Base-by-base conservation (phyloP, 2,113 vertebrate genomes). In the Ibidorhyncha struthersii region DNA sequence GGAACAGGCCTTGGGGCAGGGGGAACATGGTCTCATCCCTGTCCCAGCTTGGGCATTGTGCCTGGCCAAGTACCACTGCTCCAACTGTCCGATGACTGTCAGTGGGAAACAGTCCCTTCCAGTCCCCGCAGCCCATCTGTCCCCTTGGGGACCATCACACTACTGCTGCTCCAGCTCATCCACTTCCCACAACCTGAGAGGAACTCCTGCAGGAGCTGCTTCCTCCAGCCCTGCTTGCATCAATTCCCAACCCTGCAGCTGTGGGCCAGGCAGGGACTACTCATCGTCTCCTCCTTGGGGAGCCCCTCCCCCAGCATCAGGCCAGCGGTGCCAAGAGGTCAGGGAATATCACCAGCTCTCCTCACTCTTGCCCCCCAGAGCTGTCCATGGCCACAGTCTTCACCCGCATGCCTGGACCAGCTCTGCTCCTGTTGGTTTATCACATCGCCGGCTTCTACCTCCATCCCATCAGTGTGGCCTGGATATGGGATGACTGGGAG, bases 371-470 rank as follows among this genome's bases (percentile, higher is more conserved):
- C 7, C 8, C 20, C 18, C 18, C 25, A 41, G 25, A 65, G 30
- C 10, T 4, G 1, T 63, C 50, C 29, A 45, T 40, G 38, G 38
- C 45, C 27, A n/a, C 1, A 0, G 18, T 32, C 71, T 72, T 72
- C 4, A 2, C 13, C 15, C 0, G 0, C 17, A 18, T 0, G 0
- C 27, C 27, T 12, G 11, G 6, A 26, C 19, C 50, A 61, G 34
- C 26, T 47, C 41, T 56, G 14, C 34, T 70, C 21, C 55, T 15
- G 13, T 27, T 49, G 13, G 3, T 88, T 74, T 89, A 12, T 15
- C 26, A 19, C 15, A 52, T 55, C 30, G 29, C 12, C 9, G 4
- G 12, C 30, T 78, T 67, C 50, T 23, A 22, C 36, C 36, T 8
- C 6, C 4, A 4, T 20, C 29, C 9, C 40, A 58, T 76, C 18